Conservation (phyloP, 2,888 invertebrate species). For the Germaria angustata region DNA sequence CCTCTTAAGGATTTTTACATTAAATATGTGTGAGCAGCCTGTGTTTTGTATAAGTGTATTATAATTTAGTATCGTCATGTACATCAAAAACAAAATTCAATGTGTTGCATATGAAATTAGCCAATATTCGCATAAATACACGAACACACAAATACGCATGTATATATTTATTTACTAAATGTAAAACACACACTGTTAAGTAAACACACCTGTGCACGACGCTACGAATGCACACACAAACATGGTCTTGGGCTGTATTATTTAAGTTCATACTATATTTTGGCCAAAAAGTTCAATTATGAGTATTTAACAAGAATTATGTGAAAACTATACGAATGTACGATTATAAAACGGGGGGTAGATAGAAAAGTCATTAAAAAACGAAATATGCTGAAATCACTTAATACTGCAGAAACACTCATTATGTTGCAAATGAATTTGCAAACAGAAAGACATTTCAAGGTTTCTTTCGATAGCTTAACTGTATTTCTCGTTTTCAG, state of each 20-base stretch:
- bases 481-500: too few species aligned
- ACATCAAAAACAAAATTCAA: slow-evolving; percentile 49
- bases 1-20: slow-evolving; percentile 5
- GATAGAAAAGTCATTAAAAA: too few species aligned
- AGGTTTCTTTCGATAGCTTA: too few species aligned
- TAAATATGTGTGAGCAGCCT: neutral
- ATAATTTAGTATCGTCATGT: slow-evolving; percentile 57
- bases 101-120: slow-evolving; percentile 61
- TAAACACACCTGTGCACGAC: neutral
- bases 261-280: slow-evolving; percentile 32
- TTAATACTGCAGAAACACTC: too few species aligned
- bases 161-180: slow-evolving; percentile 28
- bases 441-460: too few species aligned
- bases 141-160: neutral
- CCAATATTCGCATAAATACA: slow-evolving; percentile 50
- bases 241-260: neutral
- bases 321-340: slow-evolving; percentile 61
- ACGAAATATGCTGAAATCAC: too few species aligned
- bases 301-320: slow-evolving; percentile 59
- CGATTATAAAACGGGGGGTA: too few species aligned
- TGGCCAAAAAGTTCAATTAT: slow-evolving; percentile 63
- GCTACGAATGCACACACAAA: neutral
- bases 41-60: slow-evolving; percentile 27
- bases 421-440: too few species aligned
- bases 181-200: slow-evolving; percentile 1